phyloP scores from a whole-genome alignment of 2,888 invertebrate genomes.

The Melinopterus prodromus region DNA sequence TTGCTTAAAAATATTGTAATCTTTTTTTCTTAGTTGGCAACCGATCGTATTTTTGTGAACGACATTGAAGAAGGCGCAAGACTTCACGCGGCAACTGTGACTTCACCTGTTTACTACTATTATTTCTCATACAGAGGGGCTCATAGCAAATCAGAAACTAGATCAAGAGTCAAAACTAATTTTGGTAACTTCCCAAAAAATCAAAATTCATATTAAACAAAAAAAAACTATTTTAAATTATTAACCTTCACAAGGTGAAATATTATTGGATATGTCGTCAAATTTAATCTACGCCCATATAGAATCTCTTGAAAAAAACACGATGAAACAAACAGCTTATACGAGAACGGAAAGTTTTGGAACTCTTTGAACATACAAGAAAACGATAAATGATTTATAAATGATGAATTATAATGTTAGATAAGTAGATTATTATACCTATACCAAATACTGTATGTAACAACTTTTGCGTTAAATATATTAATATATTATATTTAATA shows the following conservation, averaged over 20 bases:
- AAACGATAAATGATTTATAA: slow-evolving; percentile 61
- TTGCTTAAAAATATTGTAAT: slow-evolving; percentile 13
- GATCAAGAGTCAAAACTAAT: slow-evolving; percentile 64
- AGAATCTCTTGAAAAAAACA: slow-evolving; percentile 59
- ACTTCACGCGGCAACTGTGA: slow-evolving; percentile 65
- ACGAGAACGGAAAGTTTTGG: slow-evolving; percentile 71
- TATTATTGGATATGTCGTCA: slow-evolving; percentile 63
- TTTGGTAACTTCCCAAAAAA: slow-evolving; percentile 62
- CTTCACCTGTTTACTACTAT: too few relatives aligned
- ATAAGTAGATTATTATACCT: not conserved
- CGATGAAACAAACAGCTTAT: slow-evolving; percentile 61
- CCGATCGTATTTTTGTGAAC: slow-evolving; percentile 71
- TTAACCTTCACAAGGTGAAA: slow-evolving; percentile 62
- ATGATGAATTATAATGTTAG: slow-evolving; percentile 43
- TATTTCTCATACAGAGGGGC: slow-evolving; percentile 69
- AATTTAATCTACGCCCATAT: slow-evolving; percentile 65
- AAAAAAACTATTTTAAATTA: slow-evolving; percentile 27
- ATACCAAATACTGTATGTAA: not conserved
- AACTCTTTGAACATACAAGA: slow-evolving; percentile 67
- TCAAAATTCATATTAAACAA: not conserved
- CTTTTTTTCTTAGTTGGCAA: slow-evolving; percentile 62
- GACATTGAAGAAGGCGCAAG: slow-evolving; percentile 69
- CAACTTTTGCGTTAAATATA: too few relatives aligned
- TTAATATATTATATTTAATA: slow-evolving; percentile 7
- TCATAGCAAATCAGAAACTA: slow-evolving; percentile 66